Evolutionary conservation across 2,888 invertebrate species (phyloP), one percentile per base, ranked within the genome.

Genomic region (Parascotia fuliginaria): DNA sequence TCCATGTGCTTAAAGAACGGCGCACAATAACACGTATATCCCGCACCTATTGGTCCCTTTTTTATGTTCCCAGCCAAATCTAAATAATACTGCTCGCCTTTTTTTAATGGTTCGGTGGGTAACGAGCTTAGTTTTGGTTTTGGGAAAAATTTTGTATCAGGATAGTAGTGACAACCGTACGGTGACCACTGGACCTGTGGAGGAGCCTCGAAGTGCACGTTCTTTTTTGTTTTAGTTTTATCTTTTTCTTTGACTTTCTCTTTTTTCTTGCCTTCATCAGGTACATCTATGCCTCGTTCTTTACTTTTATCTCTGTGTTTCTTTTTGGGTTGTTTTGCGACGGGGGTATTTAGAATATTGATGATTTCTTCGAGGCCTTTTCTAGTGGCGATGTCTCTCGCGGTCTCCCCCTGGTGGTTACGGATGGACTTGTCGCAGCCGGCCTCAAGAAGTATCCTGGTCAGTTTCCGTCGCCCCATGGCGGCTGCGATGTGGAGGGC

Each of bases 51-150:
- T 0, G 98, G 98, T 0, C 98, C 98, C 89, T 98, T 98, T 70
- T 97, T 95, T 55, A 98, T 97, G 78, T 98, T 98, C 1, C 98
- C 98, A 9, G 98, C 98, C 63, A 99, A 93, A 83, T 98, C 98
- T 65, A 98, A 92, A 84, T 96, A 99, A 85, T 98, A 98, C 83
- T 98, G 98, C 86, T 98, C 97, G 53, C 98, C 98, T 73, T 95
- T 95, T 70, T 94, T 94, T 13, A 98, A 88, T 0, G 97, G 97
- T 82, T 97, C 97, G 80, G 96, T 94, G 60, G 98, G 98, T 57
- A 98, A 87, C 42, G 97, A 96, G 84, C 97, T 96, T 56, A 97
- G 88, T 72, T 96, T 96, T 9, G 97, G 97, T 60, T 96, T 94
- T 0, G 97, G 97, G 80, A 98, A 97, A 40, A 95, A 95, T 75